phyloP scores from a whole-genome alignment of 2,113 vertebrate species.

The Prietella phreatophila region DNA sequence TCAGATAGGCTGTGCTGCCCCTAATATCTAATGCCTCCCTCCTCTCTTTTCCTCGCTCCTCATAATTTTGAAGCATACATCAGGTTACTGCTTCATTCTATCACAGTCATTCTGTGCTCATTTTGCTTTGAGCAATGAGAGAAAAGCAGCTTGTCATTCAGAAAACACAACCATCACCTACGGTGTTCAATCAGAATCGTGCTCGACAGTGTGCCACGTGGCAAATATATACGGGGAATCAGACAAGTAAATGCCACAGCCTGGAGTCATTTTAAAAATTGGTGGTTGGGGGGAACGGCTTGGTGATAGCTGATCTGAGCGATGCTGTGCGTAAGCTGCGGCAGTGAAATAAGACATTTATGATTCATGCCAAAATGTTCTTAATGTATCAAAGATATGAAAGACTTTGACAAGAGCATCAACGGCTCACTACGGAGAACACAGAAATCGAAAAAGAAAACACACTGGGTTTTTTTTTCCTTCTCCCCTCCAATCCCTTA shows the following conservation, averaged over 20 bases:
- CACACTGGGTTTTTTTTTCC: neutral
- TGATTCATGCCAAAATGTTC: conserved; percentile 52
- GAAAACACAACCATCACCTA: conserved; percentile 38
- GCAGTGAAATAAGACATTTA: conserved; percentile 44
- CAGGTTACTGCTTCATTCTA: conserved; percentile 29
- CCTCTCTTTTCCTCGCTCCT: neutral
- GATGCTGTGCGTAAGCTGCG: conserved; percentile 35
- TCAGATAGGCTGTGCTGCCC: conserved; percentile 20
- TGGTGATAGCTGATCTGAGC: conserved; percentile 21
- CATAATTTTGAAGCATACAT: conserved; percentile 40
- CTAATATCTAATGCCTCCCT: conserved; percentile 45
- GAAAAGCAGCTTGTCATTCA: conserved; percentile 35
- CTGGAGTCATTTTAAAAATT: conserved; percentile 52
- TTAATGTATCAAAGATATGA: conserved; percentile 74
- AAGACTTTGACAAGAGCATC: conserved; percentile 83
- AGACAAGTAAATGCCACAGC: conserved; percentile 47
- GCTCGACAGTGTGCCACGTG: conserved; percentile 8
- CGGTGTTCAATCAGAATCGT: conserved; percentile 33
- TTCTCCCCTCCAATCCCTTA: conserved; percentile 32
- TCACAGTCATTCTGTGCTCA: conserved; percentile 26
- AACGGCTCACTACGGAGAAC: conserved; percentile 32
- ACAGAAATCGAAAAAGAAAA: conserved; percentile 82
- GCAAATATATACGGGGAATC: conserved; percentile 48
- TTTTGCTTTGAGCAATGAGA: conserved; percentile 28
- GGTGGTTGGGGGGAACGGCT: conserved; percentile 19